Conservation (phyloP, 1,140 invertebrate species). For the Pararge aegeria region DNA sequence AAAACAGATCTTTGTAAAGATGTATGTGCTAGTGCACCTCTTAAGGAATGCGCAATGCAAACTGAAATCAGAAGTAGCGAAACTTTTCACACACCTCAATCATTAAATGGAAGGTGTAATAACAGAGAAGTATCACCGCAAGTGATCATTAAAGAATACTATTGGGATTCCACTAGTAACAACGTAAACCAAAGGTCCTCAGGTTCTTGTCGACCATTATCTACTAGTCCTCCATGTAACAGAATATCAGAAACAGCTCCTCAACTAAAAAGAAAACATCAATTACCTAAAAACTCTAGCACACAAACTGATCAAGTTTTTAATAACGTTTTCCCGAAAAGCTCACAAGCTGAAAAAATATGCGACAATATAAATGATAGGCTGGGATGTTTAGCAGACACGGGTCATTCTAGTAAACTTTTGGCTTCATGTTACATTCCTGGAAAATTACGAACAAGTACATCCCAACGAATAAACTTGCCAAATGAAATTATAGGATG, state of each 20-base stretch:
- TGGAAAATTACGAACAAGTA: background rate
- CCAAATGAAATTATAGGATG: background rate
- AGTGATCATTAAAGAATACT: slow-evolving; percentile 30
- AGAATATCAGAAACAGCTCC: background rate
- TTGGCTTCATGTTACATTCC: too few species aligned
- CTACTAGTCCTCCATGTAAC: background rate
- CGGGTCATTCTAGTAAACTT: background rate
- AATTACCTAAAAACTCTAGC: background rate
- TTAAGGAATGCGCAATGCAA: slow-evolving; percentile 10
- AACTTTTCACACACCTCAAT: slow-evolving; percentile 3
- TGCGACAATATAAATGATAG: background rate
- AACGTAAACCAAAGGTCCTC: background rate
- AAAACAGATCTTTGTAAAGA: background rate
- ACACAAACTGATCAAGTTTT: background rate
- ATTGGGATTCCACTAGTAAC: slow-evolving; percentile 32
- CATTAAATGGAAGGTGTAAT: background rate
- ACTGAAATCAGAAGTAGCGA: background rate
- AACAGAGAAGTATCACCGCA: slow-evolving; percentile 29
- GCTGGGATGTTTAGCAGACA: background rate
- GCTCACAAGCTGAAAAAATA: background rate
- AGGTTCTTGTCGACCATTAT: too few species aligned
- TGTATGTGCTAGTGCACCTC: slow-evolving; percentile 6
- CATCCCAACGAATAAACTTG: background rate
- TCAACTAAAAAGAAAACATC: background rate
- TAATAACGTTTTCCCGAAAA: background rate